Percentiles rank a stretch among this genome's conserved stretches.
Evolutionary conservation across 2,888 invertebrate species (phyloP).

Genomic region (Biston stratarius): DNA sequence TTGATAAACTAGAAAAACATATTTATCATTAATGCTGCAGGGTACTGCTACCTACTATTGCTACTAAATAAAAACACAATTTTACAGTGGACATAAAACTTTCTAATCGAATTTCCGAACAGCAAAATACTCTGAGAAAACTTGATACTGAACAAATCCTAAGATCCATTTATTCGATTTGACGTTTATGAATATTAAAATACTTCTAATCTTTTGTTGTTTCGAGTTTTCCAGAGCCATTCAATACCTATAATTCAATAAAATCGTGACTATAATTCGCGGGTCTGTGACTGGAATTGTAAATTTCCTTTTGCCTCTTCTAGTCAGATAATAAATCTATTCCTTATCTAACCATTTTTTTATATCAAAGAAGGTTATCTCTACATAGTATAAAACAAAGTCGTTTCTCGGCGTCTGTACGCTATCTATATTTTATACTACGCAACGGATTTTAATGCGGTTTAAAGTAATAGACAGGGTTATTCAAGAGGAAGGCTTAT

Average conservation of each 20-base stretch:
- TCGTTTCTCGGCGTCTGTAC: no score
- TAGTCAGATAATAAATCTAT: conserved; percentile 20
- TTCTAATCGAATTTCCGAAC: conserved; percentile 4
- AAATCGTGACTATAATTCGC: conserved; percentile 24
- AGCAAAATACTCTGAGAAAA: conserved; percentile 10
- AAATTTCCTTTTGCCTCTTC: conserved; percentile 13
- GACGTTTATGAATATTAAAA: conserved; percentile 64
- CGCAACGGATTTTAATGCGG: no score
- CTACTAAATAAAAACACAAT: background rate
- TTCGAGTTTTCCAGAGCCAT: conserved; percentile 41
- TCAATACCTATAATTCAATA: conserved; percentile 41
- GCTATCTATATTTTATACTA: no score
- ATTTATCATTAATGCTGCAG: no score
- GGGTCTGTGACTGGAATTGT: conserved; percentile 17
- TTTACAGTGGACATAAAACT: conserved; percentile 7
- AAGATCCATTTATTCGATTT: conserved; percentile 59
- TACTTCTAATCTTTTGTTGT: conserved; percentile 46
- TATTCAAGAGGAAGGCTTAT: no score
- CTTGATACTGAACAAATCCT: conserved; percentile 42
- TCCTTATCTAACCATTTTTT: conserved; percentile 9
- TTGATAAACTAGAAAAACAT: no score
- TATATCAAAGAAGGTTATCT: conserved; percentile 35
- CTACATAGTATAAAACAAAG: no score
- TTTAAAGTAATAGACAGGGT: no score
- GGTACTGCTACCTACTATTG: no score